Base-by-base conservation (phyloP, 53 echinoderm and acorn worm species). In the Stichopus horrens region DNA sequence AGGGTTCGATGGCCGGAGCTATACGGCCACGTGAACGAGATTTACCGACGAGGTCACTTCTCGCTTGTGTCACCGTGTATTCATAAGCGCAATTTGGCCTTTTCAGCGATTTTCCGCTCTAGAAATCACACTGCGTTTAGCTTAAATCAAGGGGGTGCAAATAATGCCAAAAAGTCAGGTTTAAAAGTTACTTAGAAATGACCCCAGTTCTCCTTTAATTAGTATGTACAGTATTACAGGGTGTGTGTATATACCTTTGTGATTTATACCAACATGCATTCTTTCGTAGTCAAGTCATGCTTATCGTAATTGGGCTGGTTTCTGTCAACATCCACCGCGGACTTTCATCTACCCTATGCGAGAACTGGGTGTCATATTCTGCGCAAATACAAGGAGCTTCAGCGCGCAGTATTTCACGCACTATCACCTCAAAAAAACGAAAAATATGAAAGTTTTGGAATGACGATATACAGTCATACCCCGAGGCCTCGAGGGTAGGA, bases 41-140 rank as follows among this genome's bases (percentile, higher is more conserved):
- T 37, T 37, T 37, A 22, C 57, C 22, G 81, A 6, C 58, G 58
- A 81, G 81, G 81, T 81, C 81, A 81, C 81, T 57, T 54, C 53
- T 57, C 6, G 81, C 53, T 58, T 57, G 57, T 81, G 19, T 85
- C 23, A 65, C 37, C 65, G 67, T 52, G 13, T 67, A 85, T 85
- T 85, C 85, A 85, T 53, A 67, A 59, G 85, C 66, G 67, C 65
- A 85, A 85, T 66, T 63, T 85, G 65, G 91, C 86, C 87, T 87
- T 89, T 90, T 93, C 90, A 90, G 23, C 80, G 91, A 93, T 93
- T 93, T 91, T 93, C 83, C 93, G 93, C 93, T 91, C 93, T 91
- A 93, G 91, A 91, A 91, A 91, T 83, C 76, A 71, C 87, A 68
- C 58, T 89, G 74, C 71, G 59, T 13, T 71, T 81, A 88, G 77